Conservation (phyloP, 2,888 invertebrate species). For the Cordilura impudica region DNA sequence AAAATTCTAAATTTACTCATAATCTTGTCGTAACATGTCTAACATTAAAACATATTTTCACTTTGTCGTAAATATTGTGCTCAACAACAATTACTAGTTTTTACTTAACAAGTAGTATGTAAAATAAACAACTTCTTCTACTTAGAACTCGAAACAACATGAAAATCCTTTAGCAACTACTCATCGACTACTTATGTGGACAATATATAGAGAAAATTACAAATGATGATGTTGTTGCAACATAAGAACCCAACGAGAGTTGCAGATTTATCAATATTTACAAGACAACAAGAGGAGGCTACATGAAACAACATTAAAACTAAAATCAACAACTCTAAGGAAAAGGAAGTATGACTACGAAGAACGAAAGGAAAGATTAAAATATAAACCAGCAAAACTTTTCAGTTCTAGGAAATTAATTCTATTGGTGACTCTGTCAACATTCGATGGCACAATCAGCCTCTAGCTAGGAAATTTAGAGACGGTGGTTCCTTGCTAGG, state of each 20-base stretch:
- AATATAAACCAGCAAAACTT: neutral
- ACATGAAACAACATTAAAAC: constrained; percentile 51
- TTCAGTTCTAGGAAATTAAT: no score
- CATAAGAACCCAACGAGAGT: constrained; percentile 17
- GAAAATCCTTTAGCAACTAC: constrained; percentile 55
- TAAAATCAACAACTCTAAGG: constrained; percentile 44
- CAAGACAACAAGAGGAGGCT: constrained; percentile 39
- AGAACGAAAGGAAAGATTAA: neutral
- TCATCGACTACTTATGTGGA: constrained; percentile 5
- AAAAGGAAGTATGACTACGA: constrained; percentile 20
- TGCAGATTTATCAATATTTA: constrained; percentile 49
- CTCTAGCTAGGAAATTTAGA: no score
- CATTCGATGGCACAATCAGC: no score
- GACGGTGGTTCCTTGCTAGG: no score
- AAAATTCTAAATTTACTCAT: constrained; percentile 40
- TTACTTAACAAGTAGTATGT: constrained; percentile 52
- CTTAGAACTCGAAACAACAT: constrained; percentile 49
- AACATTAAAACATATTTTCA: constrained; percentile 24
- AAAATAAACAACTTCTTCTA: constrained; percentile 35
- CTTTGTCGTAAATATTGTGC: constrained; percentile 4
- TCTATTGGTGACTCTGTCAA: no score
- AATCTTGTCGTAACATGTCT: constrained; percentile 39
- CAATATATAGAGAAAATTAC: constrained; percentile 34
- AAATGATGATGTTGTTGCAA: constrained; percentile 20
- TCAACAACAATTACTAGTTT: constrained; percentile 55